These are phyloP conservation scores for Panopea generosa DNA, from an alignment of 2,888 invertebrate genomes.

Conservation along the genomic window DNA sequence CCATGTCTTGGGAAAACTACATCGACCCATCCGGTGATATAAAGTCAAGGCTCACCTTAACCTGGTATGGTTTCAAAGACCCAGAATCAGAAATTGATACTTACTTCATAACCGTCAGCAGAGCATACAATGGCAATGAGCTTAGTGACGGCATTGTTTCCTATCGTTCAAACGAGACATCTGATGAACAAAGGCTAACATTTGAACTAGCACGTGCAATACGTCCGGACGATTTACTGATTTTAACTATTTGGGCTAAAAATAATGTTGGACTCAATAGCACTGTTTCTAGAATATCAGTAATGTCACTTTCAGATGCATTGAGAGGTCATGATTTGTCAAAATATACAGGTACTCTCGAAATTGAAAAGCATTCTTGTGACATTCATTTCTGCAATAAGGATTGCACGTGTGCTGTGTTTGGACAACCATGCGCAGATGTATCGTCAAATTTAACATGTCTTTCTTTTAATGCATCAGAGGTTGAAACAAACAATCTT, in stretches of 20 bases:
- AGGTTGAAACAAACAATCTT: too few relatives aligned
- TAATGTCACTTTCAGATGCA: conserved; percentile 5
- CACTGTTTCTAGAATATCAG: conserved; percentile 38
- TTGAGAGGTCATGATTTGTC: background rate
- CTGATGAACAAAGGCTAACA: background rate
- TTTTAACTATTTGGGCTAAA: too few relatives aligned
- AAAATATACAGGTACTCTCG: conserved; percentile 20
- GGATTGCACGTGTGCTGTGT: conserved; percentile 59
- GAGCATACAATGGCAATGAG: conserved; percentile 23
- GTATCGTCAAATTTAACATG: background rate
- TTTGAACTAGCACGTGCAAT: conserved; percentile 17
- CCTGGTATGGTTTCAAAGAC: conserved; percentile 66
- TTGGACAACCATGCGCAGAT: conserved; percentile 50
- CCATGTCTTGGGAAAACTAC: conserved; percentile 40
- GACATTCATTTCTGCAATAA: conserved; percentile 52
- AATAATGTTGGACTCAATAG: conserved; percentile 20
- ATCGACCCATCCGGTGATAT: background rate
- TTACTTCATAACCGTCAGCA: conserved; percentile 49
- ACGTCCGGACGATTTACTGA: conserved; percentile 29
- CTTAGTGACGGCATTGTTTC: conserved; percentile 9
- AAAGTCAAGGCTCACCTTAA: conserved; percentile 27
- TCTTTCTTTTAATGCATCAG: too few relatives aligned
- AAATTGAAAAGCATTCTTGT: conserved; percentile 52
- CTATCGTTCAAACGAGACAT: background rate
- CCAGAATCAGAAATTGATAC: conserved; percentile 54